Base-by-base conservation (phyloP, 2,113 vertebrate species). In the Larimichthys crocea region DNA sequence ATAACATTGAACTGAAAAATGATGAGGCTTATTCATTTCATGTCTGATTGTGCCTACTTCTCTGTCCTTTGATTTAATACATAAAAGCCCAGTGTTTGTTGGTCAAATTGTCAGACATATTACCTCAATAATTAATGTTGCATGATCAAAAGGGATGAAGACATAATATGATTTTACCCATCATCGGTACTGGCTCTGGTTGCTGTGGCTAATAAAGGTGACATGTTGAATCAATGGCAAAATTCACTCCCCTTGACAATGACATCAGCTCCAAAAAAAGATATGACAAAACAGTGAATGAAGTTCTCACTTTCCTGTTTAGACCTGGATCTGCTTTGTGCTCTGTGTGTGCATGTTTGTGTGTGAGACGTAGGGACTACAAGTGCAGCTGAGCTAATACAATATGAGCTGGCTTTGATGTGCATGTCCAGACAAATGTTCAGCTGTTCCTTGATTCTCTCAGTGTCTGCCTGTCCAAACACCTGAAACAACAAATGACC, bases 401-500 rank as follows among this genome's bases (percentile, higher is more conserved):
- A 83, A 68, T 64, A 73, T 11, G 44, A 65, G 80, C 35, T 16
- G 42, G 29, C 84, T 82, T 88, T 88, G 79, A 89, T 82, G 89
- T 76, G 48, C 60, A 35, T 10, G 69, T 62, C 42, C 70, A 50
- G 72, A 86, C 86, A 81, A 82, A 75, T 17, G 73, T 76, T 87
- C 74, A 86, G 81, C 89, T 89, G 83, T 48, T 78, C 56, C 61
- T 59, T 76, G 71, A 64, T 72, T 71, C 71, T 86, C 76, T 83
- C 69, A 42, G 35, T 7, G 61, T 65, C 82, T 75, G 76, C 10
- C 77, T 57, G 81, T 86, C 85, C 86, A 74, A 84, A 76, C 90
- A 90, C 87, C 89, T 91, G 90, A 89, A 89, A 87, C 80, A 91
- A 90, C 89, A 90, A 56, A 84, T 88, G 86, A 90, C 61, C 72